Base-by-base conservation (phyloP, 2,888 invertebrate species). In the Callinectes sapidus region DNA sequence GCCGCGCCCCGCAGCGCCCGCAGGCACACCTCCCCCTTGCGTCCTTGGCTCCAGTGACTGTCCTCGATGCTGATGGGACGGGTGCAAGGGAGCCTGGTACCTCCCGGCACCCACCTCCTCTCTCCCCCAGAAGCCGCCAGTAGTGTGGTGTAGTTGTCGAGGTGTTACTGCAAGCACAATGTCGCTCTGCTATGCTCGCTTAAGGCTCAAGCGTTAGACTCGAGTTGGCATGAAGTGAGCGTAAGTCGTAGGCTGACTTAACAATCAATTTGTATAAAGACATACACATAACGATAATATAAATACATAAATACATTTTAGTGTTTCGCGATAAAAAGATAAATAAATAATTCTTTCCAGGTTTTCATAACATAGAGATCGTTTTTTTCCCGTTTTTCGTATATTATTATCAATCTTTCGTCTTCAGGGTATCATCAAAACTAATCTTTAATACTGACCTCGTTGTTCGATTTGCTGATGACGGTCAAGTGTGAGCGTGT, bases 81-180 rank as follows among this genome's bases (percentile, higher is more conserved):
- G 35, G 54, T 54, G 28, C 16, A n/a, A 35, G 61, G 35, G 39
- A 23, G 55, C 55, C 6, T 18, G 71, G 39, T 39, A 39, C 23
- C 35, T 23, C 42, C 39, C 18, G 39, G 23, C 71, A n/a, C n/a
- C 71, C 18, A n/a, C 66, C 66, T 89, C 54, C 28, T 42, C 48
- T 54, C 35, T 18, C 81, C 16, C 32, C 32, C 35, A 81, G 81
- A 32, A 35, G 35, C 35, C 81, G 81, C 81, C 81, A 81, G 81
- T 81, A 89, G 23, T 89, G 48, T 48, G 42, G 71, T 71, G 77
- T 42, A 48, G 42, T 42, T 35, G 66, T 42, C 89, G 55, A 89
- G 39, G 48, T 87, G 28, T 61, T 89, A 66, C 77, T 89, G 23
- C 66, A 89, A 89, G 92, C 92, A 92, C 92, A 92, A 92, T 89